These are phyloP conservation scores for Oxyteleia sp. DNA, from an alignment of 2,888 invertebrate species.

Conservation along the genomic window DNA sequence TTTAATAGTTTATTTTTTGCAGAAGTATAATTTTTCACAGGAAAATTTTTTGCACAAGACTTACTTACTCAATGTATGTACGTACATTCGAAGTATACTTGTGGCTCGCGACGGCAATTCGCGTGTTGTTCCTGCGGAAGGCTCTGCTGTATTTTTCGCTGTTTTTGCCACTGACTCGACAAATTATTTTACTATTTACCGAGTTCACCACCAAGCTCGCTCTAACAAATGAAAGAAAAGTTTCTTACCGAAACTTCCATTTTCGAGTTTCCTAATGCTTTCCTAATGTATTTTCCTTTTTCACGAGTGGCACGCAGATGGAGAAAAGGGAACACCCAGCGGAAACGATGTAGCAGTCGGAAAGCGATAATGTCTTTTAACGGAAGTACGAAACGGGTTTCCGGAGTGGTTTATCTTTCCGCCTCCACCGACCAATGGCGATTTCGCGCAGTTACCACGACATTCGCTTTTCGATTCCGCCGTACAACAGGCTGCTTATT, in stretches of 20 bases:
- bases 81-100: neutral
- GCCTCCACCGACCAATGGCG: conserved; percentile 76
- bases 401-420: conserved; percentile 78
- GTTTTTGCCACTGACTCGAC: conserved; percentile 52
- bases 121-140: conserved; percentile 25
- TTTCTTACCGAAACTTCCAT: conserved; percentile 72
- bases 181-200: conserved; percentile 68
- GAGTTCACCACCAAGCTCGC: conserved; percentile 48
- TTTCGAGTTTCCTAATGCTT: conserved; percentile 72
- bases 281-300: conserved; percentile 72
- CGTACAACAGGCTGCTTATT: conserved; percentile 55
- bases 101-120: conserved; percentile 8
- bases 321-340: conserved; percentile 63
- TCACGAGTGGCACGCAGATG: conserved; percentile 65
- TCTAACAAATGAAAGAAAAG: conserved; percentile 73
- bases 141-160: neutral
- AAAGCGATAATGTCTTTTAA: conserved; percentile 80
- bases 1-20: too few relatives aligned
- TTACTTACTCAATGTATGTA: too few relatives aligned
- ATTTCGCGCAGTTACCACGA: conserved; percentile 69
- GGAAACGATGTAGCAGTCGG: conserved; percentile 79
- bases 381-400: conserved; percentile 78
- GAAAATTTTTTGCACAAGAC: too few relatives aligned
- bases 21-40: too few relatives aligned
- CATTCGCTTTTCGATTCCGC: conserved; percentile 59